Percentiles rank a stretch among this genome's conserved stretches.
phyloP scores from a whole-genome alignment of 2,797 vertebrate species.

The Dipus sagitta region DNA sequence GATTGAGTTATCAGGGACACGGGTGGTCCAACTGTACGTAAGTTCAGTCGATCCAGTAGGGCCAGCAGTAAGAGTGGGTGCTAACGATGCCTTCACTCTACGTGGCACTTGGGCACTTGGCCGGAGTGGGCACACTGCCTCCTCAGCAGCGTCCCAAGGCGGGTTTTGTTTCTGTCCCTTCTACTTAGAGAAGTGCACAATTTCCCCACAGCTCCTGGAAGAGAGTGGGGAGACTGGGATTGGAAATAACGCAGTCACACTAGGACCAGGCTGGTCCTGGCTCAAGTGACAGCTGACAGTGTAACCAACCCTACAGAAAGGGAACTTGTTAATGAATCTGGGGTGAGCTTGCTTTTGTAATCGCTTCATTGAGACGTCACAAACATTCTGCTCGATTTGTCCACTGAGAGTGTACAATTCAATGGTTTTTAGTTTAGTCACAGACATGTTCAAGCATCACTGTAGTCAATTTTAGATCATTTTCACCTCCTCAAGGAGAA shows the following conservation, averaged over 20 bases:
- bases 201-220: neutral
- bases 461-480: no score
- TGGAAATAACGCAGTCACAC: accelerated
- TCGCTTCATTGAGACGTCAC: accelerated
- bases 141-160: accelerated
- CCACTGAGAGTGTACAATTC: accelerated
- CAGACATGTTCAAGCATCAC: accelerated
- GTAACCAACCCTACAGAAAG: neutral
- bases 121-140: accelerated
- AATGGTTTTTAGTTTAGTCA: accelerated
- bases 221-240: neutral
- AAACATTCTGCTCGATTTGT: no score
- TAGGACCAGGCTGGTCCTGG: accelerated
- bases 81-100: accelerated
- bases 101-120: neutral
- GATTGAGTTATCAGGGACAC: neutral
- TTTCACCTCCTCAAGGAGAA: neutral
- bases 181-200: neutral
- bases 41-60: neutral
- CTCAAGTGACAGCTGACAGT: neutral
- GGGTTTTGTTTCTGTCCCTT: no score
- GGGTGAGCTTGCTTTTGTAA: neutral
- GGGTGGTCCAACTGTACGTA: accelerated
- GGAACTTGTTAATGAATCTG: neutral
- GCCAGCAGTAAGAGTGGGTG: accelerated